Evolutionary conservation across 1,140 invertebrate genomes (phyloP).

Genomic region (Bombyx mandarina): DNA sequence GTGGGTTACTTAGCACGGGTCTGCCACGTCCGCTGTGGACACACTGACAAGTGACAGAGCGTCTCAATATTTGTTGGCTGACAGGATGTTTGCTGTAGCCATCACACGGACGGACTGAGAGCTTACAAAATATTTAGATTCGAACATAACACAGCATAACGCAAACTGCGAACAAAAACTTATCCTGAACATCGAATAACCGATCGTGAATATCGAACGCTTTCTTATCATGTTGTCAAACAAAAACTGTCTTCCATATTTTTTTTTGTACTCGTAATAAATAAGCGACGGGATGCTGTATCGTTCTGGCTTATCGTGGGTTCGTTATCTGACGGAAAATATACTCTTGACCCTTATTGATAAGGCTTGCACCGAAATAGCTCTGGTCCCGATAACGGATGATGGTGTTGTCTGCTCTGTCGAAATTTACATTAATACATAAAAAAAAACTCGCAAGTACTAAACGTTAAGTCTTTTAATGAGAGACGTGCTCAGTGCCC

Average conservation of each 20-base stretch:
- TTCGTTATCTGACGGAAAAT: constrained; percentile 49
- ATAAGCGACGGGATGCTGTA: constrained; percentile 48
- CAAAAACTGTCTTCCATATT: constrained; percentile 21
- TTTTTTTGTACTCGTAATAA: constrained; percentile 30
- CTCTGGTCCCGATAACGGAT: constrained; percentile 19
- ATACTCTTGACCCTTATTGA: constrained; percentile 61
- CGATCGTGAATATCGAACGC: constrained; percentile 11
- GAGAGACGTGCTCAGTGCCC: too few species aligned
- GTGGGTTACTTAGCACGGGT: constrained; percentile 49
- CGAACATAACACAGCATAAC: constrained; percentile 22
- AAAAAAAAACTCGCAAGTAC: too few species aligned
- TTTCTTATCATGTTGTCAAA: constrained; percentile 29
- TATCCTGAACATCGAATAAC: constrained; percentile 18
- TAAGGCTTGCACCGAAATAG: constrained; percentile 42
- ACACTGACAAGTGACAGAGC: constrained; percentile 28
- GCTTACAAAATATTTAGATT: constrained; percentile 52
- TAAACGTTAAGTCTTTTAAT: too few species aligned
- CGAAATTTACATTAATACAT: too few species aligned
- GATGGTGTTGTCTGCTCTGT: too few species aligned
- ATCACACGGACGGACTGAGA: constrained; percentile 47
- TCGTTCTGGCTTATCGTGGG: constrained; percentile 25
- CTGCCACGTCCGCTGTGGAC: constrained; percentile 44
- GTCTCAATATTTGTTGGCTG: constrained; percentile 47
- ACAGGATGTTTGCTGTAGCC: constrained; percentile 57
- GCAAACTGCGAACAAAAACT: constrained; percentile 29